phyloP scores from a whole-genome alignment of 2,797 vertebrate genomes.

The Pampus argenteus region DNA sequence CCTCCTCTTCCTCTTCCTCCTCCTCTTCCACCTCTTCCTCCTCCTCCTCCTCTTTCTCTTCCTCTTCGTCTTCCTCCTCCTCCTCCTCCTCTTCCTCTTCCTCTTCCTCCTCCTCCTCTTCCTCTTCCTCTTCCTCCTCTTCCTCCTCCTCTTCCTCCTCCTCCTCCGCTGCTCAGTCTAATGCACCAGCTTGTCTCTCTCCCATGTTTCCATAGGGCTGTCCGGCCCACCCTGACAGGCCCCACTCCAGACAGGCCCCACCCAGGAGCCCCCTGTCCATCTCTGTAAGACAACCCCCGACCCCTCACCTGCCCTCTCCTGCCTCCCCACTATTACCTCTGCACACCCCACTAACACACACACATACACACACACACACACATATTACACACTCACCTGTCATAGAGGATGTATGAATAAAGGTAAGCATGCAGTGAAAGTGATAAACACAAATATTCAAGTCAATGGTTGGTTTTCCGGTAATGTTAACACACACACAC shows the following conservation, averaged over 20 bases:
- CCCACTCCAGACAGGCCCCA: constrained; percentile 84
- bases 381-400: constrained; percentile 16
- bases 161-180: constrained; percentile 59
- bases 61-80: no score
- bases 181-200: constrained; percentile 80
- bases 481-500: background rate
- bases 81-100: background rate
- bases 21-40: no score
- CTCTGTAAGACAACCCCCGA: constrained; percentile 83
- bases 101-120: background rate
- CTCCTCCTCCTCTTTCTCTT: background rate
- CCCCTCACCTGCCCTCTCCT: constrained; percentile 31
- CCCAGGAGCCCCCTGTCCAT: constrained; percentile 86
- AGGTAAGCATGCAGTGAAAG: constrained; percentile 13
- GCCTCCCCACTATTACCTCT: constrained; percentile 6
- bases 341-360: constrained; percentile 37
- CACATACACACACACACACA: constrained; percentile 32
- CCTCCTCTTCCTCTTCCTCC: constrained; percentile 25
- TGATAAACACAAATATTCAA: background rate
- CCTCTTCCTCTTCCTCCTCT: no score
- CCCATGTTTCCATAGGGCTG: constrained; percentile 82
- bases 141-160: constrained; percentile 4
- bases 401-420: background rate
- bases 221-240: constrained; percentile 83
- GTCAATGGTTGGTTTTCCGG: background rate